These are phyloP conservation scores for Nysson spinosus DNA, from an alignment of 2,888 invertebrate species.

Conservation along the genomic window DNA sequence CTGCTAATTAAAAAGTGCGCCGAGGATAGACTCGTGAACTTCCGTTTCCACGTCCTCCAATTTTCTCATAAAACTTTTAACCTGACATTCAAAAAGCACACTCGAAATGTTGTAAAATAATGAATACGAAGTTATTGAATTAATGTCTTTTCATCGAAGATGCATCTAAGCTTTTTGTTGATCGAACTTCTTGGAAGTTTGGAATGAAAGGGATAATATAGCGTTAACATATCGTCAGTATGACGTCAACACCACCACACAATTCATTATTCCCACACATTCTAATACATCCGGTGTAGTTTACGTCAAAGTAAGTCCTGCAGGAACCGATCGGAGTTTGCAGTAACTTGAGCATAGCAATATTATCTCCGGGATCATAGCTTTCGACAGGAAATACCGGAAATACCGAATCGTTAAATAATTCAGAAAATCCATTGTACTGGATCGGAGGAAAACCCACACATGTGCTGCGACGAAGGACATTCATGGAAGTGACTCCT, in stretches of 20 bases:
- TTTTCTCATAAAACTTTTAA: neutral
- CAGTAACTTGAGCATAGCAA: constrained; percentile 13
- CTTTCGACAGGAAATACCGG: constrained; percentile 18
- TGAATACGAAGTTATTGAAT: no score
- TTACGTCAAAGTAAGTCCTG: no score
- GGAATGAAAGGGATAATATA: neutral
- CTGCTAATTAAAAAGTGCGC: constrained; percentile 13
- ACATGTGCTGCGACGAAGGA: neutral
- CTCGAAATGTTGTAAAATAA: no score
- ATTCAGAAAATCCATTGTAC: constrained; percentile 8
- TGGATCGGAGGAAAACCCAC: constrained; percentile 6
- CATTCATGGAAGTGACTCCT: neutral
- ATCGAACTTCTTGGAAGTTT: neutral
- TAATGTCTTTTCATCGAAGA: no score
- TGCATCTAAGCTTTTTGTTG: no score
- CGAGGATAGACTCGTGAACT: neutral
- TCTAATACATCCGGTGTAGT: no score
- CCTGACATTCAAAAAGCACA: no score
- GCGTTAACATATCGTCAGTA: neutral
- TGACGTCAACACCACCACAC: no score
- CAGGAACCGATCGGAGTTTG: no score
- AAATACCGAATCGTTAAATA: constrained; percentile 37
- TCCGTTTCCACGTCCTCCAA: neutral
- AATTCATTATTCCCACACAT: no score
- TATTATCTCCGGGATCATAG: constrained; percentile 10